Base-by-base conservation (phyloP, 2,888 invertebrate species). In the Sesamia inferens region DNA sequence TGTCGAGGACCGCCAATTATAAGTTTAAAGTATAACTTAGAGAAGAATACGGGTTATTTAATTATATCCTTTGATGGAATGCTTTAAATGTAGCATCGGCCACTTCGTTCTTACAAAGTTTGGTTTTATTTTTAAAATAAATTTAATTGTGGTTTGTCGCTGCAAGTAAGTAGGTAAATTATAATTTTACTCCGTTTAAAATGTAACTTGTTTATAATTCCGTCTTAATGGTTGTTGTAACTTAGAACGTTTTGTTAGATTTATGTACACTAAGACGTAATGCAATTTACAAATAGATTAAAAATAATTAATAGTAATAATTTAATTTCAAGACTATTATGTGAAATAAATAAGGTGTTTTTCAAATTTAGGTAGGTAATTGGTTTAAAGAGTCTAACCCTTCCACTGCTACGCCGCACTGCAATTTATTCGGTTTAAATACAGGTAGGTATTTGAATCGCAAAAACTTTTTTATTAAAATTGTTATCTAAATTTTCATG, bases 1-100 rank as follows among this genome's bases (percentile, higher is more conserved):
- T 89, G 84, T 81, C 84, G 83, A 83, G 86, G 90, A 90, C 90
- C 90, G 84, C 87, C 93, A 93, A 93, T 93, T 93, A 93, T 91
- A 88, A 89, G 85, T 87, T 89, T 88, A 89, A 91, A 92, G 88
- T 91, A 93, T 90, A 92, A 89, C 79, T 91, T 90, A 87, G 87
- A 86, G 88, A 85, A 86, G 88, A 87, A 87, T 81, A 88, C 80
- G 83, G 84, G 78, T 74, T 79, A 79, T 87, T 88, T 93, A 93
- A 93, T 93, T 92, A 93, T 90, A 92, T 85, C 88, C 87, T 90
- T 88, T 86, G 88, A 79, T 87, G 82, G 90, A 90, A 90, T 91
- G 86, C 88, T 90, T 92, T 91, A 92, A 92, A 92, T 88, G 90
- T 86, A 81, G 84, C 85, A 84, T 84, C 78, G 78, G 79, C 78